Evolutionary conservation across 1,140 invertebrate genomes (phyloP), one percentile per base, ranked within the genome.

Genomic region (Odontomachus brunneus): DNA sequence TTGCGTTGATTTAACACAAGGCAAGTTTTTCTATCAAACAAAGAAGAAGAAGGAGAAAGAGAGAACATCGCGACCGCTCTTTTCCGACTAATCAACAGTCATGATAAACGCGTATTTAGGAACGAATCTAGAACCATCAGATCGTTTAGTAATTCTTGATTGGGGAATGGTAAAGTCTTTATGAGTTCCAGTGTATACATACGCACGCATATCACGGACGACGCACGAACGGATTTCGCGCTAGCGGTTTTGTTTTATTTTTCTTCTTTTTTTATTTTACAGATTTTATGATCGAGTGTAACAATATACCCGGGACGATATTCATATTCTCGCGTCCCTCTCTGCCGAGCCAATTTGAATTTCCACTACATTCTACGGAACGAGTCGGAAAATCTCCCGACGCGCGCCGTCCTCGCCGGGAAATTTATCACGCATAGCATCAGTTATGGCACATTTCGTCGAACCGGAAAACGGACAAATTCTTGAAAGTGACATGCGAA

Each of bases 351-450:
- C 44, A 82, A 60, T 75, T 60, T 82, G 9, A 80, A 71, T 59
- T 80, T 80, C 38, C 75, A 48, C 51, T 71, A 71, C 65, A 71
- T 71, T 80, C 51, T n/a, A 26, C 51, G 9, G 33, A 57, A 80
- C 29, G 75, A 57, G 15, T 33, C 66, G 51, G 22, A 80, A 71
- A 80, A 80, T 80, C 38, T 69, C n/a, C 51, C 75, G 19, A 38
- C 11, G 4, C 33, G 69, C 73, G 49, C 14, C 44, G 22, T 63
- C 24, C 29, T 65, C 33, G 14, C 17, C 11, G n/a, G 26, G 33
- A 69, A 80, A 80, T 69, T 71, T 80, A 80, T 71, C 22, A 71
- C 65, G 24, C 65, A 51, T 57, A 69, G 57, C 24, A 33, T 78
- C 49, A 19, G 22, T 78, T 80, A 33, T 48, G 24, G 33, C 33